Conservation (phyloP, 2,797 vertebrate genomes). For the Xenopus petersii region DNA sequence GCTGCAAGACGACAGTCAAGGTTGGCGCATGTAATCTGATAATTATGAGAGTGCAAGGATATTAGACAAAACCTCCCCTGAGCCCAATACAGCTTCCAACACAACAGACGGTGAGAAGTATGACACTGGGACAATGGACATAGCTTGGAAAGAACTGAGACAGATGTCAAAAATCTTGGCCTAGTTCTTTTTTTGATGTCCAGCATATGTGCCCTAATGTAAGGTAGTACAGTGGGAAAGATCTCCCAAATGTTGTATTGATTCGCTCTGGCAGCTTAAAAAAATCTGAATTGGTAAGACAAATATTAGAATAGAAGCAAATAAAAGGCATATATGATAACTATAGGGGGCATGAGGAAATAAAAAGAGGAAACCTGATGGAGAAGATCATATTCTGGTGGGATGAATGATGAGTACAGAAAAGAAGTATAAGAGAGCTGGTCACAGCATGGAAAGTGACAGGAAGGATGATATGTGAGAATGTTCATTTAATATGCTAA, state of each 20-base stretch:
- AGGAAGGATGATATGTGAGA: no score
- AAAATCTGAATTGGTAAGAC: no score
- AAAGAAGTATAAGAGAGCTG: no score
- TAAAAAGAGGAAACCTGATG: no score
- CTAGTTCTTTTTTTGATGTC: slow-evolving; percentile 3
- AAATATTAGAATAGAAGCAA: no score
- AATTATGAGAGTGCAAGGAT: slow-evolving; percentile 55
- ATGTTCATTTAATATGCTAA: no score
- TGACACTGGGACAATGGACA: slow-evolving; percentile 36
- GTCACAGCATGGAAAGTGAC: background rate
- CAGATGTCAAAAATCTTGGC: slow-evolving; percentile 22
- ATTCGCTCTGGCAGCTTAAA: background rate
- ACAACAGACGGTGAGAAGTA: slow-evolving; percentile 42
- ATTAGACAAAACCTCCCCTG: slow-evolving; percentile 46
- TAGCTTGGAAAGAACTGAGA: slow-evolving; percentile 10
- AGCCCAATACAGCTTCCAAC: slow-evolving; percentile 37
- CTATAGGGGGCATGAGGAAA: no score
- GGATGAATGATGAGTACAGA: no score
- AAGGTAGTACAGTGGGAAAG: background rate
- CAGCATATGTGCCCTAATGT: slow-evolving; percentile 8
- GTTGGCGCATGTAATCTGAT: slow-evolving; percentile 60
- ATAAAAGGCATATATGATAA: background rate
- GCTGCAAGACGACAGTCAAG: slow-evolving; percentile 60
- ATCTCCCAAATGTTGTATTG: background rate
- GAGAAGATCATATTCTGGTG: no score